These are phyloP conservation scores for Tridacna gigas DNA, from an alignment of 2,888 invertebrate species.

Conservation along the genomic window DNA sequence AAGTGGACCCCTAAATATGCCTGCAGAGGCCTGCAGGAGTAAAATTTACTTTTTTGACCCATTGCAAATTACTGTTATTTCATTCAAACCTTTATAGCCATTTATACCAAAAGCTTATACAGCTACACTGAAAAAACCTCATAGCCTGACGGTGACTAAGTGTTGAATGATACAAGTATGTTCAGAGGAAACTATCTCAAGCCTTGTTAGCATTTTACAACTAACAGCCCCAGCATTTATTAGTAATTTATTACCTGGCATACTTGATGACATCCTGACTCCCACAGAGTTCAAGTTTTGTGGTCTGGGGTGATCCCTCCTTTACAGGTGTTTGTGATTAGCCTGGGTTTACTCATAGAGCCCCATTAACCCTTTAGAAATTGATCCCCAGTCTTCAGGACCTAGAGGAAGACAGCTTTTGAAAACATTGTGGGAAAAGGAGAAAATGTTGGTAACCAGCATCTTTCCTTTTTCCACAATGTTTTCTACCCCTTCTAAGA, in stretches of 20 bases:
- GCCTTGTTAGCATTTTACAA: constrained; percentile 20
- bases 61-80: too few species aligned
- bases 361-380: too few species aligned
- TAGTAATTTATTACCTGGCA: constrained; percentile 5
- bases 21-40: too few species aligned
- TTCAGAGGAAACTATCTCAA: not conserved
- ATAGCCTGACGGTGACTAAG: too few species aligned
- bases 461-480: not conserved
- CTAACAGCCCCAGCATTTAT: constrained; percentile 20
- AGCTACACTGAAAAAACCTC: too few species aligned
- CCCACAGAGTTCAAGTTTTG: not conserved
- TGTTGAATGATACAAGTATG: too few species aligned
- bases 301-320: not conserved
- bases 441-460: not conserved
- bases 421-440: not conserved
- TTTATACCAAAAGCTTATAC: too few species aligned
- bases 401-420: not conserved
- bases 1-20: too few species aligned
- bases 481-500: not conserved
- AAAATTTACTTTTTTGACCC: too few species aligned
- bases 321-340: constrained; percentile 1
- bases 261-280: constrained; percentile 17
- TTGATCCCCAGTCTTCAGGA: too few species aligned
- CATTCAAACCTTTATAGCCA: too few species aligned
- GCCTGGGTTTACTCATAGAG: not conserved